phyloP scores from a whole-genome alignment of 2,888 invertebrate genomes.

The Meganola albula region DNA sequence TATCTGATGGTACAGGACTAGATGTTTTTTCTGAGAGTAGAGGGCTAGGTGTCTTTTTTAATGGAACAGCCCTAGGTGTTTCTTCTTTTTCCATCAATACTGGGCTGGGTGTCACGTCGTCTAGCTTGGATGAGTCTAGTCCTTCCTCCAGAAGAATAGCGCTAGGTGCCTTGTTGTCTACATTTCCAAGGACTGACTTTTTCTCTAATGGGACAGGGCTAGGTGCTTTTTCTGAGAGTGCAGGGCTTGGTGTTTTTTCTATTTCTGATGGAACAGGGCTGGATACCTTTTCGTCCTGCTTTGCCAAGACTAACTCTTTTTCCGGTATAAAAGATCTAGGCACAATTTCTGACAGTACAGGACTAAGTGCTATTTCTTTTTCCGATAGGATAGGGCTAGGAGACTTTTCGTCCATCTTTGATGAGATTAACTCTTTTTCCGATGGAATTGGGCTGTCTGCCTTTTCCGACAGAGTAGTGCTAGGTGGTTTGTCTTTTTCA shows the following conservation, averaged over 20 bases:
- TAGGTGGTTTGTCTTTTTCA: too few species aligned
- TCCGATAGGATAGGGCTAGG: too few species aligned
- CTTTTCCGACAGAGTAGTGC: too few species aligned
- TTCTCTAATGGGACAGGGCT: background rate
- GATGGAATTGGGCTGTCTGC: background rate
- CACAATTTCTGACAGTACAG: too few species aligned
- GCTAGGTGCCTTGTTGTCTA: too few species aligned
- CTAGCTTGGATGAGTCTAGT: background rate
- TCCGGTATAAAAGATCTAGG: too few species aligned
- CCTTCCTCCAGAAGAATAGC: background rate
- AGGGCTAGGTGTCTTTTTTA: background rate
- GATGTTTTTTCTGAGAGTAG: background rate
- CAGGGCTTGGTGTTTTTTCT: conserved; percentile 1
- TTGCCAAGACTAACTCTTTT: too few species aligned
- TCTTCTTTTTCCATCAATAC: background rate
- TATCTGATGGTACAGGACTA: background rate
- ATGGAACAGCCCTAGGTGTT: background rate
- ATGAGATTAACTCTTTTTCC: too few species aligned
- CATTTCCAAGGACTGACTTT: too few species aligned
- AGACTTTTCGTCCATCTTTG: too few species aligned
- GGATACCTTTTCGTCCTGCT: too few species aligned
- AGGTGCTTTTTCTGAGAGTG: conserved; percentile 1
- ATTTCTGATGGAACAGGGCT: conserved; percentile 2
- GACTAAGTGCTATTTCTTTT: too few species aligned
- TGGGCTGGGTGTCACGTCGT: background rate